A percentile compares a stretch with the other conserved stretches of the same genome.
Evolutionary conservation across 2,888 invertebrate species (phyloP).

Genomic region (Pomacea canaliculata): DNA sequence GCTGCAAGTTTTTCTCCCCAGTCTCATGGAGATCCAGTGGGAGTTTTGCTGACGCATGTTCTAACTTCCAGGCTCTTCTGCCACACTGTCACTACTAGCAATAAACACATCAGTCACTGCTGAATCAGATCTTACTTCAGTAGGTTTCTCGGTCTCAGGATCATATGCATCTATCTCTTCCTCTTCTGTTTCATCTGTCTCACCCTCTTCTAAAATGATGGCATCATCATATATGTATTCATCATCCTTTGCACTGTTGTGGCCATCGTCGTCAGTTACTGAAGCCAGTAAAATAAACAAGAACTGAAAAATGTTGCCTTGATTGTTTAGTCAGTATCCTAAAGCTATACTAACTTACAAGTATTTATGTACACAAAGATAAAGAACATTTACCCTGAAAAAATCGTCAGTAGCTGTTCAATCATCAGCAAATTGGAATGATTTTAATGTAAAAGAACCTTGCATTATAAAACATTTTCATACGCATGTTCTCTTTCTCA

Average conservation of each 20-base stretch:
- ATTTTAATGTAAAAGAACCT: no score
- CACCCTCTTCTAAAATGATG: slow-evolving; percentile 36
- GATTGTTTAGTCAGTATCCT: no score
- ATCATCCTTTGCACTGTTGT: slow-evolving; percentile 27
- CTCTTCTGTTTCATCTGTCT: slow-evolving; percentile 25
- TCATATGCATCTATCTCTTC: slow-evolving; percentile 11
- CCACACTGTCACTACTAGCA: neutral
- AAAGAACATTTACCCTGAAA: no score
- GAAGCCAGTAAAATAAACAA: neutral
- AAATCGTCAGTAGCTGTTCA: no score
- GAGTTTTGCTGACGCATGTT: neutral
- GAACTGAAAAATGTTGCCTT: no score
- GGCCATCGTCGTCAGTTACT: slow-evolving; percentile 17
- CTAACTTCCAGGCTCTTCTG: neutral
- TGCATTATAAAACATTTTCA: no score
- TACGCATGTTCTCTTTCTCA: no score
- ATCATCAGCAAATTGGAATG: no score
- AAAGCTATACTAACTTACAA: no score
- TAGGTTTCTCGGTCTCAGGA: slow-evolving; percentile 8
- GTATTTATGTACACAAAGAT: no score
- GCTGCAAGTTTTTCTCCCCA: no score
- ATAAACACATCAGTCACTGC: neutral
- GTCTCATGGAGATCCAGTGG: neutral
- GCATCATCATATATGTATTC: slow-evolving; percentile 33
- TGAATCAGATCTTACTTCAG: neutral